Evolutionary conservation across 2,888 invertebrate genomes (phyloP), one percentile per base, ranked within the genome.

Genomic region (Smittia aterrima): DNA sequence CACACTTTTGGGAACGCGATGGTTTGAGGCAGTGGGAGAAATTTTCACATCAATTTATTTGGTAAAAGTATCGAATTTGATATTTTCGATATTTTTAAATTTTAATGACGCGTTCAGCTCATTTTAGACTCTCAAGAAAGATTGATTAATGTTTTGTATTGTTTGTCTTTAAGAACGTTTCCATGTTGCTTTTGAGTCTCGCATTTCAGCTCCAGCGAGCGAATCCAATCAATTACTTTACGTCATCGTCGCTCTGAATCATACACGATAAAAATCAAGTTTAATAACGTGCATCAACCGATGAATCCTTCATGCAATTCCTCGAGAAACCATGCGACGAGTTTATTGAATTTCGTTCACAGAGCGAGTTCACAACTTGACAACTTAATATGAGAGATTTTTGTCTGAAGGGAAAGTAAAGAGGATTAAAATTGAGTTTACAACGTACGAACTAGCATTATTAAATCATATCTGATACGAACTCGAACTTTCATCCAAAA

Each of bases 321-420:
- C 47, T 3, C 47, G 3, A 13, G 47, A 47, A 47, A 47, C 47
- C 47, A 47, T 66, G 38, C 16, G 66, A 66, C 40, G 27, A 66
- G 66, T 66, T 66, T 66, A 66, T 66, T 66, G 66, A 66, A 66
- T 66, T 66, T 66, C n/a, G n/a, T 47, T 11, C 16, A 11, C 13
- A 47, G 16, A 16, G n/a, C n/a, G n/a, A n/a, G 27, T 66, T 66
- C 32, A 16, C 3, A 66, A 66, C 13, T 16, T 67, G 67, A 67
- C n/a, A 38, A 67, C 22, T 58, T 58, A 58, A 58, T 58, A 22
- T 58, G 18, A 22, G 16, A 32, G 47, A 58, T 58, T 58, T 22
- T 58, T 58, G 58, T 58, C n/a, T 18, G 22, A 22, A 18, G 22
- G 22, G 3, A 27, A 25, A 58, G 58, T 13, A 58, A 64, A 64